Base-by-base conservation (phyloP, 2,888 invertebrate species). In the Isotomurus palustris region DNA sequence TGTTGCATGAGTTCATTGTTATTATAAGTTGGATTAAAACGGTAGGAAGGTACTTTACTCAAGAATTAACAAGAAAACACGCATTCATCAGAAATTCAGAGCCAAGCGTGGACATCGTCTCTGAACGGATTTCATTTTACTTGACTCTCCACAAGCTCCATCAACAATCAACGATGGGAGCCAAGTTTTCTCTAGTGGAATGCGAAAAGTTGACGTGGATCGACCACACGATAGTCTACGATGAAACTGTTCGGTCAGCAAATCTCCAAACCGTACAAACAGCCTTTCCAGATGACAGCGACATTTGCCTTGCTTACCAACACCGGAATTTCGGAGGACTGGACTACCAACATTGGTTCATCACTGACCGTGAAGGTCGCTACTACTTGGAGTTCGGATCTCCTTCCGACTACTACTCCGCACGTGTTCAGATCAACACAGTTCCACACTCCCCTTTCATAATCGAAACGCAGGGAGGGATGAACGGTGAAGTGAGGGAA, bases 161-260 rank as follows among this genome's bases (percentile, higher is more conserved):
- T 32, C 8, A 32, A 32, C 14, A 32, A 8, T 14, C 8, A 27
- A 28, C 43, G n/a, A 54, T 54, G 54, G 54, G 54, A 4, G 17
- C 19, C 14, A 6, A 2, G 5, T 4, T 43, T 12, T 45, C 54
- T 2, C 47, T 47, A 19, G 19, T 54, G 3, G 45, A 54, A 2
- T 21, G 47, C 14, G 54, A 54, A 32, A 45, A 45, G 22, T 10
- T 32, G 36, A 54, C 54, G 4, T 54, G 54, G 54, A 35, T 35
- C 17, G 54, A 54, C 21, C 54, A 54, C 47, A 29, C 10, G 3
- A 29, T 54, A 24, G 21, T 17, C 2, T 54, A 35, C 32, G 54
- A 54, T 22, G 28, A 28, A 19, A 49, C 48, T 3, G 48, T 32
- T 29, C 29, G 48, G 3, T 21, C 29, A 8, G 48, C 48, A 4